Percentiles rank a stretch among this genome's conserved stretches.
phyloP scores from a whole-genome alignment of 2,113 vertebrate species.

The Neoarius graeffei region DNA sequence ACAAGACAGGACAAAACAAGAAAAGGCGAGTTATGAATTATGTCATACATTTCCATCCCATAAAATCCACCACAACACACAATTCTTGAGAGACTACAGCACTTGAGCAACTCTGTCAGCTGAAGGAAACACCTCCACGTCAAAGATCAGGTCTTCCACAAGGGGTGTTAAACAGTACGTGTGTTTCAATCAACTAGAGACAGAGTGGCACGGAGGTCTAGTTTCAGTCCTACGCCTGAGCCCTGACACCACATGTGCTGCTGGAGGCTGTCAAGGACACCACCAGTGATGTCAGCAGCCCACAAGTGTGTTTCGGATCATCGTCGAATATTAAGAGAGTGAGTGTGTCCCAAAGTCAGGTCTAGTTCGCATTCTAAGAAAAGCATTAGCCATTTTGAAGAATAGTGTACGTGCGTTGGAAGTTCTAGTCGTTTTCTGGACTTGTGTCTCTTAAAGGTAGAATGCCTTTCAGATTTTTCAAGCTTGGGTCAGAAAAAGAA shows the following conservation, averaged over 20 bases:
- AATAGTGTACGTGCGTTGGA: not conserved
- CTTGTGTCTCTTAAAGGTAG: too few relatives aligned
- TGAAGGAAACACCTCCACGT: constrained; percentile 69
- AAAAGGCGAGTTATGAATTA: constrained; percentile 79
- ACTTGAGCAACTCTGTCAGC: constrained; percentile 46
- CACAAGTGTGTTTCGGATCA: not conserved
- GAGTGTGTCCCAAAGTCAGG: not conserved
- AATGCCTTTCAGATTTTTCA: too few relatives aligned
- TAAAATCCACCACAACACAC: constrained; percentile 57
- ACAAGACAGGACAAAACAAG: constrained; percentile 79
- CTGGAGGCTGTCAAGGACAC: constrained; percentile 57
- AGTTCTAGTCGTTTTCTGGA: not conserved
- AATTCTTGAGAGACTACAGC: constrained; percentile 48
- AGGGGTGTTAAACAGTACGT: not conserved
- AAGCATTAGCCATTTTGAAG: not conserved
- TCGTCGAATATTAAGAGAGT: not conserved
- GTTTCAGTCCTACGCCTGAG: constrained; percentile 31
- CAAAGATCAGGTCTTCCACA: not conserved
- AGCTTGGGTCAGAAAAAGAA: too few relatives aligned
- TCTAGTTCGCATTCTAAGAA: not conserved
- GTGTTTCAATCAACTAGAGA: constrained; percentile 68
- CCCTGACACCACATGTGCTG: constrained; percentile 46
- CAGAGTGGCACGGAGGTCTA: constrained; percentile 45
- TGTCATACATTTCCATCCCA: constrained; percentile 59
- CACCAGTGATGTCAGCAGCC: not conserved